These are phyloP conservation scores for Tethea ocularis DNA, from an alignment of 2,888 invertebrate species.

Conservation along the genomic window DNA sequence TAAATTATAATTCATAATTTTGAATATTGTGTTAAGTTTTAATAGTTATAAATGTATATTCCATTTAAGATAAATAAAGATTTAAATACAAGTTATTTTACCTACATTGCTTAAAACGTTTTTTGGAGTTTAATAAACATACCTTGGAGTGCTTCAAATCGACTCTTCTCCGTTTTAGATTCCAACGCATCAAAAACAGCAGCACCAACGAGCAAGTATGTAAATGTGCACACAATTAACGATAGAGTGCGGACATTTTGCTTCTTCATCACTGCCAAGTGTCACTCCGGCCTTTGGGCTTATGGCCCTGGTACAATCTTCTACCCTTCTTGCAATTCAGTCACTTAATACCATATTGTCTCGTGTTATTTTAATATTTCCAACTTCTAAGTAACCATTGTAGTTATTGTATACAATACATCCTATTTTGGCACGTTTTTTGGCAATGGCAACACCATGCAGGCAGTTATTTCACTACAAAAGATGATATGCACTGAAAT, in stretches of 20 bases:
- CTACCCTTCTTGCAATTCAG: conserved; percentile 48
- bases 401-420: conserved; percentile 42
- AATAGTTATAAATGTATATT: too few relatives aligned
- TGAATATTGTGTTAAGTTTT: too few relatives aligned
- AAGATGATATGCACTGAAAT: conserved; percentile 54
- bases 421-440: conserved; percentile 39
- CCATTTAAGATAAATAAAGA: neutral
- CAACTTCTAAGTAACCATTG: conserved; percentile 62
- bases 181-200: conserved; percentile 99
- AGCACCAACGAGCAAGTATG: conserved; percentile 99
- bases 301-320: conserved; percentile 53
- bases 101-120: too few relatives aligned
- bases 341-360: conserved; percentile 53
- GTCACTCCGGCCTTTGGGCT: conserved; percentile 67
- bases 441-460: conserved; percentile 35
- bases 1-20: too few relatives aligned
- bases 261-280: conserved; percentile 95
- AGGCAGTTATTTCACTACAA: conserved; percentile 41
- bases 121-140: conserved; percentile 29
- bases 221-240: conserved; percentile 99
- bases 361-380: conserved; percentile 24
- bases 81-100: neutral
- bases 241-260: conserved; percentile 99
- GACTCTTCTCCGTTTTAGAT: conserved; percentile 96
- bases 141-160: conserved; percentile 95